Evolutionary conservation across 2,797 vertebrate species (phyloP).

Genomic region (Urophycis tenuis): DNA sequence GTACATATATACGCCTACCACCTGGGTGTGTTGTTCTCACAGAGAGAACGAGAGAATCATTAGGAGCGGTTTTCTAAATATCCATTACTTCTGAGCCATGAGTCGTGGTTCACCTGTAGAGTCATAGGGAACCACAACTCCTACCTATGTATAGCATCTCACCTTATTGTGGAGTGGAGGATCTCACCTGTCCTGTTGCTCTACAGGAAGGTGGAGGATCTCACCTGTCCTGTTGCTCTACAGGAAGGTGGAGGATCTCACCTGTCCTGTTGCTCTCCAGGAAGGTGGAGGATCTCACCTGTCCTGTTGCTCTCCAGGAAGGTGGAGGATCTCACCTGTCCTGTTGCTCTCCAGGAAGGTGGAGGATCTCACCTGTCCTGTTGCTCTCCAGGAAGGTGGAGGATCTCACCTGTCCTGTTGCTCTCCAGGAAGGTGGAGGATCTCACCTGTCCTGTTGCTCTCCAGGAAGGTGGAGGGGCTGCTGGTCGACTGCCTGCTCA

Average conservation of each 20-base stretch:
- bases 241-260: constrained; percentile 35
- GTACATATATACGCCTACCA: no score
- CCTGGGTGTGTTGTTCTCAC: no score
- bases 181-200: constrained; percentile 70
- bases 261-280: constrained; percentile 70
- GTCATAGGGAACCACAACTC: constrained; percentile 40
- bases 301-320: constrained; percentile 66
- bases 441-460: constrained; percentile 80
- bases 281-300: constrained; percentile 58
- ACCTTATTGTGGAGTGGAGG: background rate
- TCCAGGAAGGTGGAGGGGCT: constrained; percentile 75
- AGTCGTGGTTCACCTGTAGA: background rate
- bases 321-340: constrained; percentile 68
- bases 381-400: constrained; percentile 30
- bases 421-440: background rate
- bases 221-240: constrained; percentile 76
- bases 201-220: background rate
- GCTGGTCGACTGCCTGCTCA: constrained; percentile 73
- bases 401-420: constrained; percentile 74
- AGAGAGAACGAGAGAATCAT: no score
- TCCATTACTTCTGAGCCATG: no score
- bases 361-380: constrained; percentile 71
- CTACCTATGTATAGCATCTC: background rate
- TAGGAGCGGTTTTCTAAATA: no score
- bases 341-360: constrained; percentile 50